A percentile compares a stretch with the other conserved stretches of the same genome.
phyloP scores from a whole-genome alignment of 2,888 invertebrate genomes.

The Minunthozetes semirufus region DNA sequence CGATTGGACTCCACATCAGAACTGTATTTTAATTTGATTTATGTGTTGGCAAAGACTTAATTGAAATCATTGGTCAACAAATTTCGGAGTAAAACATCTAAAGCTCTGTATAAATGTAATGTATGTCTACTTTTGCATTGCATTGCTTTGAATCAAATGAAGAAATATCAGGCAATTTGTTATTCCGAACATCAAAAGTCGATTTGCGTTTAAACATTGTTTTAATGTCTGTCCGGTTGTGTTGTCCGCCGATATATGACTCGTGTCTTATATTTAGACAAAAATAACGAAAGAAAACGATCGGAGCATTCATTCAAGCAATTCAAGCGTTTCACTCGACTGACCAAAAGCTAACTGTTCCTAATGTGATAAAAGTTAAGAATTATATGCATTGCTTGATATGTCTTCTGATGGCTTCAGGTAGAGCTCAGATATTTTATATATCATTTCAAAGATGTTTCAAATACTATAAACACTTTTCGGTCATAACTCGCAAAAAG shows the following conservation, averaged over 20 bases:
- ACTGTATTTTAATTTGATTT: too few relatives aligned
- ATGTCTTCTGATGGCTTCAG: not conserved
- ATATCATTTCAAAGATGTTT: not conserved
- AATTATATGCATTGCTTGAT: slow-evolving; percentile 6
- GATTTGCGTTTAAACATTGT: too few relatives aligned
- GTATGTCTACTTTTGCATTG: too few relatives aligned
- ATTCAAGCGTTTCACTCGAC: slow-evolving; percentile 21
- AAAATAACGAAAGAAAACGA: slow-evolving; percentile 13
- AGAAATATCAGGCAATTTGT: too few relatives aligned
- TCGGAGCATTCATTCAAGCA: slow-evolving; percentile 20
- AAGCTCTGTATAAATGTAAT: too few relatives aligned
- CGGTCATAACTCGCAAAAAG: not conserved
- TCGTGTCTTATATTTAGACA: slow-evolving; percentile 10
- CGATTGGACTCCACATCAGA: too few relatives aligned
- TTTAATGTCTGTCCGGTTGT: not conserved
- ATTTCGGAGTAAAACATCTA: too few relatives aligned
- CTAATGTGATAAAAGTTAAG: slow-evolving; percentile 17
- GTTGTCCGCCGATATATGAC: not conserved
- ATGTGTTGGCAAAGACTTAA: too few relatives aligned
- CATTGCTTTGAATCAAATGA: too few relatives aligned
- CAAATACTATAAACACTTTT: slow-evolving; percentile 14
- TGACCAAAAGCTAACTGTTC: slow-evolving; percentile 27
- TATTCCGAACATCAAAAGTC: too few relatives aligned
- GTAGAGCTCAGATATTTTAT: slow-evolving; percentile 6
- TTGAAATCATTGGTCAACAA: too few relatives aligned